Evolutionary conservation across 2,888 invertebrate species (phyloP), one percentile per base, ranked within the genome.

Genomic region (Ditula angustiorana): DNA sequence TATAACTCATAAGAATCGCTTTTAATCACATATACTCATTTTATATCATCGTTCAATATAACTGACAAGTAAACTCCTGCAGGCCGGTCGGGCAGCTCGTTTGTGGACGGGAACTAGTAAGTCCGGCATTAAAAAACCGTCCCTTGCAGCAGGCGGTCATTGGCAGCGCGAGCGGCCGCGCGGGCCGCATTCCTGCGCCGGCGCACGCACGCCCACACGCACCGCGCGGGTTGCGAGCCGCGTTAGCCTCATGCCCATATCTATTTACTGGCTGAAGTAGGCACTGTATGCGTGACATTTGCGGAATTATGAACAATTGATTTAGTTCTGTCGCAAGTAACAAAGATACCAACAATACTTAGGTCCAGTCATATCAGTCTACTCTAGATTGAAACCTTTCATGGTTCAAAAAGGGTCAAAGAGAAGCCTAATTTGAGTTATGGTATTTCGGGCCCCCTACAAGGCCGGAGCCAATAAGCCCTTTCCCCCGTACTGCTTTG

Each of bases 151-250:
- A 81, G 83, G 87, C 91, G 92, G 92, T 91, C 92, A 90, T 90
- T 91, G 92, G 90, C 91, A 87, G 91, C 90, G 88, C 84, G 85
- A 90, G 35, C 88, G 87, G 86, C 80, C 73, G 88, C 87, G 87
- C 88, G 82, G 76, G 81, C 87, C 62, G 57, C 56, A 44, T 83
- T 78, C 80, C 78, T 81, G 74, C 81, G 37, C 37, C 55, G 30
- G 24, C 28, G 24, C 49, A 52, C 53, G 53, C 53, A 78, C 88
- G 86, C 89, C 83, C 83, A 84, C 88, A 83, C 83, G 80, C 83
- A 75, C 82, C 77, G 78, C 73, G 35, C 35, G 7, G 33, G 5
- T 13, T n/a, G 11, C 2, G 33, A 33, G 13, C 35, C 35, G 35
- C 13, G 19, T 30, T 10, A 41, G 41, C 41, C 41, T 41, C n/a